phyloP scores from a whole-genome alignment of 2,797 vertebrate genomes.

The Sitta carolinensis region DNA sequence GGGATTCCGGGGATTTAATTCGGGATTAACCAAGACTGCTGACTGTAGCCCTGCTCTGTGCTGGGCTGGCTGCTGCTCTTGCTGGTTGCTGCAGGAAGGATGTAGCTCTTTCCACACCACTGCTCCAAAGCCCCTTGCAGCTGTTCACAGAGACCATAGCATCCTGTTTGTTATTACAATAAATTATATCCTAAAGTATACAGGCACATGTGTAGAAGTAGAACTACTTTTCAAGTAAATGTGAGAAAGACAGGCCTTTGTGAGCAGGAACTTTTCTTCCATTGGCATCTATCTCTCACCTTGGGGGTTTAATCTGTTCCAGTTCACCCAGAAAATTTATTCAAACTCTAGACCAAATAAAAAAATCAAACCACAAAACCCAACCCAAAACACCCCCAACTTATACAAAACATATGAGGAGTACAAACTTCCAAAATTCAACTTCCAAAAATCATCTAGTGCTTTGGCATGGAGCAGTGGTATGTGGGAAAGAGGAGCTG shows the following conservation, averaged over 20 bases:
- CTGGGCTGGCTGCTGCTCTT: neutral
- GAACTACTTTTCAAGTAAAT: neutral
- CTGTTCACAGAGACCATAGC: neutral
- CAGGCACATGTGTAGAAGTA: neutral
- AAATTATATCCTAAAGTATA: neutral
- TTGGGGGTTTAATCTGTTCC: neutral
- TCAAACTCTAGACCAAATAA: neutral
- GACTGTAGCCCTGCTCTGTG: accelerated
- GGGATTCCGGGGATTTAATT: accelerated
- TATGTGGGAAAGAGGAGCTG: neutral
- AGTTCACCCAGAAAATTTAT: neutral
- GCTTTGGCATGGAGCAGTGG: neutral
- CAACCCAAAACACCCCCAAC: neutral
- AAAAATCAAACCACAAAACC: neutral
- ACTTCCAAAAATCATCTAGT: neutral
- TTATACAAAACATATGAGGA: neutral
- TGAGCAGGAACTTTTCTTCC: neutral
- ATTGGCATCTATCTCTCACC: neutral
- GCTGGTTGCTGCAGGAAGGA: neutral
- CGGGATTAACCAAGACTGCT: neutral
- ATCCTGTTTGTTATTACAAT: neutral
- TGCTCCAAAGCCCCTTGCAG: neutral
- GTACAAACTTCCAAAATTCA: neutral
- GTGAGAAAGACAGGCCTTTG: neutral
- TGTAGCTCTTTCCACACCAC: neutral